Percentiles rank a stretch among this genome's conserved stretches.
These are phyloP conservation scores for Strigamia transsilvanica DNA, from an alignment of 2,888 invertebrate genomes.

Conservation along the genomic window DNA sequence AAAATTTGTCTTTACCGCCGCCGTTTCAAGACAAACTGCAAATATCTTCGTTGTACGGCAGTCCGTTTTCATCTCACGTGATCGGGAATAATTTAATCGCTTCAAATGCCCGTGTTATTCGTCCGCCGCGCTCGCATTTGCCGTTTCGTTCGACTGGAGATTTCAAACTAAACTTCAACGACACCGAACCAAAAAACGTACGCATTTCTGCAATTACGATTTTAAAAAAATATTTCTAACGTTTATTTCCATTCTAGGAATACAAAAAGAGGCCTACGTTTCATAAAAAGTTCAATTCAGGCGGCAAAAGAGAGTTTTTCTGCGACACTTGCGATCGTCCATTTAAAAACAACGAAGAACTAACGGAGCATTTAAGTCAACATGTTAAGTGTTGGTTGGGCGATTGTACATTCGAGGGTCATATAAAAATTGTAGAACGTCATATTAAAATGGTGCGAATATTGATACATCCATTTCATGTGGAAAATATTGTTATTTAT, in stretches of 20 bases:
- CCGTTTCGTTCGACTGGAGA: not conserved
- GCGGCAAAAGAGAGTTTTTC: slow-evolving; percentile 60
- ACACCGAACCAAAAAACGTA: not conserved
- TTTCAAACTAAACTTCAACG: slow-evolving; percentile 58
- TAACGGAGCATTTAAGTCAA: slow-evolving; percentile 74
- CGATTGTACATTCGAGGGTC: slow-evolving; percentile 81
- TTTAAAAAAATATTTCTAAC: not conserved
- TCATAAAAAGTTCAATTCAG: not conserved
- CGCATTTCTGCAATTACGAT: not conserved
- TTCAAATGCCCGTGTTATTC: not conserved
- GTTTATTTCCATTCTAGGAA: not conserved
- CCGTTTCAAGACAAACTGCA: not conserved
- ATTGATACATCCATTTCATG: slow-evolving; percentile 51
- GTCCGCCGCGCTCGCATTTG: not conserved
- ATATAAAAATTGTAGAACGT: slow-evolving; percentile 78
- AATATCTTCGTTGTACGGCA: not conserved
- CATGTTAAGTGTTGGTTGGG: slow-evolving; percentile 82
- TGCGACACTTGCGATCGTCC: slow-evolving; percentile 82
- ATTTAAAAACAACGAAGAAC: slow-evolving; percentile 71
- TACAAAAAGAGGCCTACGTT: not conserved
- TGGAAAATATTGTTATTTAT: not conserved
- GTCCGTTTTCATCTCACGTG: not conserved
- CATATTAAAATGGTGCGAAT: slow-evolving; percentile 74
- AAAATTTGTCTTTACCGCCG: not conserved
- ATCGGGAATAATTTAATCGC: not conserved